These are phyloP conservation scores for Hassar affinis DNA, from an alignment of 2,113 vertebrate species.

Conservation along the genomic window DNA sequence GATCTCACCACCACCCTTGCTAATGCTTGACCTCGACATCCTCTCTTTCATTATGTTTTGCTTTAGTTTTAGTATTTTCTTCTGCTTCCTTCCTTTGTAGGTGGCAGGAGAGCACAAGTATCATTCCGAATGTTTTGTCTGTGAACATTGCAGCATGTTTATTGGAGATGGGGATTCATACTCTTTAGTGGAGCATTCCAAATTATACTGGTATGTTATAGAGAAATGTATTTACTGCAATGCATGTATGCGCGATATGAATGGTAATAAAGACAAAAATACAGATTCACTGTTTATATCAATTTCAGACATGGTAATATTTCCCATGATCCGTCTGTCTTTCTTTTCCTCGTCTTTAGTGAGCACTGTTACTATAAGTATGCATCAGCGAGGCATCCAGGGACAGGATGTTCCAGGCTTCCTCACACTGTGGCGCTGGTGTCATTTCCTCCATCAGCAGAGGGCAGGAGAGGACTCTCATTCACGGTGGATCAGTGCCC, in stretches of 20 bases:
- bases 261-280: background rate
- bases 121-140: slow-evolving; percentile 94
- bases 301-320: background rate
- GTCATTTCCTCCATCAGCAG: slow-evolving; percentile 82
- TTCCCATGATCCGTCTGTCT: background rate
- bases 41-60: slow-evolving; percentile 19
- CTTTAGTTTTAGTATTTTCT: background rate
- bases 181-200: slow-evolving; percentile 85
- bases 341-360: slow-evolving; percentile 58
- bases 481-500: slow-evolving; percentile 76
- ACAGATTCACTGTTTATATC: background rate
- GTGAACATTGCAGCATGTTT: slow-evolving; percentile 80
- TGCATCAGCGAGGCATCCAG: slow-evolving; percentile 71
- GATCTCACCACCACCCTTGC: slow-evolving; percentile 36
- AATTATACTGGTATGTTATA: slow-evolving; percentile 87
- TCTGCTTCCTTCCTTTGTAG: slow-evolving; percentile 60
- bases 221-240: background rate
- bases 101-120: slow-evolving; percentile 94
- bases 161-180: slow-evolving; percentile 93
- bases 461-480: slow-evolving; percentile 78
- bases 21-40: slow-evolving; percentile 14
- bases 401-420: slow-evolving; percentile 71
- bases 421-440: slow-evolving; percentile 91
- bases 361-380: slow-evolving; percentile 87
- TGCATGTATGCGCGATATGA: background rate